phyloP scores from a whole-genome alignment of 2,113 vertebrate genomes.

The Micromys minutus region DNA sequence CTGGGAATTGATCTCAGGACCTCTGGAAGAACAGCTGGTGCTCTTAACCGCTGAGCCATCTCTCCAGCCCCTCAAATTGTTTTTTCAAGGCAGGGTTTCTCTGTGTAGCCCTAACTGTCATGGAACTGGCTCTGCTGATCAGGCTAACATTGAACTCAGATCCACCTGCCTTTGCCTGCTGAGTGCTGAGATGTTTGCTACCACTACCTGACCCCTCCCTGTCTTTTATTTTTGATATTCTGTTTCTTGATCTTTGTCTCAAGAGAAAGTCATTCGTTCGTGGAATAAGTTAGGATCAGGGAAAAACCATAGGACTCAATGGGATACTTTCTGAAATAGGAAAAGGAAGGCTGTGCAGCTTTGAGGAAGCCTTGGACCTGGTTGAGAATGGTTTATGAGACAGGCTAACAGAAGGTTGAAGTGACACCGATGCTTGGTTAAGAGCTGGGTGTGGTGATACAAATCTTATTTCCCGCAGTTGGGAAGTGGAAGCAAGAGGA shows the following conservation, averaged over 20 bases:
- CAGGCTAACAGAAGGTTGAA: not conserved
- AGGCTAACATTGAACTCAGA: not conserved
- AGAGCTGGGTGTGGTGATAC: not conserved
- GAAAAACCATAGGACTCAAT: slow-evolving; percentile 4
- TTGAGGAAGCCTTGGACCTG: not conserved
- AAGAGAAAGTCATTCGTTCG: slow-evolving; percentile 41
- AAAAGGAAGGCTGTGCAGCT: slow-evolving; percentile 26
- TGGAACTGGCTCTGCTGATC: not conserved
- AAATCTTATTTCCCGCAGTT: not conserved
- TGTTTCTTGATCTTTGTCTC: slow-evolving; percentile 19
- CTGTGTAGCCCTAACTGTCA: not conserved
- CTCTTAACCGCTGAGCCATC: no score
- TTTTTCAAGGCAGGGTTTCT: not conserved
- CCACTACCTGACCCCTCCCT: not conserved
- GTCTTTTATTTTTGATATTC: slow-evolving; percentile 35
- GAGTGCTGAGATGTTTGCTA: not conserved
- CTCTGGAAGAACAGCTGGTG: no score
- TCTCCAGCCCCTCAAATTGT: no score
- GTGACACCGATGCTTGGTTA: not conserved
- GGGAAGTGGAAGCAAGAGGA: not conserved
- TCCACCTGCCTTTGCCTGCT: not conserved
- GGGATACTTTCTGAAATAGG: not conserved
- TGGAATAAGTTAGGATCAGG: slow-evolving; percentile 7
- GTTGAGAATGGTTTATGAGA: slow-evolving; percentile 33
- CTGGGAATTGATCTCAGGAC: no score